Evolutionary conservation across 2,888 invertebrate species (phyloP).

Genomic region (Leptopterna dolabrata): DNA sequence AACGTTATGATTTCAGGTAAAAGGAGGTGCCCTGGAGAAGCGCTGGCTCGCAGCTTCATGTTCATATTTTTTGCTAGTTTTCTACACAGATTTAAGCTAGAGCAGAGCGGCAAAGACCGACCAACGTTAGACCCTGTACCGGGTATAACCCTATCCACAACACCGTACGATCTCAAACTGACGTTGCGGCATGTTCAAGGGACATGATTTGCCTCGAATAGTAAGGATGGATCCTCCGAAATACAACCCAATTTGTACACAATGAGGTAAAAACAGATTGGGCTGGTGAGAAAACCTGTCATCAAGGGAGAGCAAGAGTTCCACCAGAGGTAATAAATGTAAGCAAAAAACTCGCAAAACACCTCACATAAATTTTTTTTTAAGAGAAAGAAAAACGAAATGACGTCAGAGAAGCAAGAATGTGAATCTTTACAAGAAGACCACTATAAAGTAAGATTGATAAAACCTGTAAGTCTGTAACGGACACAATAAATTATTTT

Average conservation of each 20-base stretch:
- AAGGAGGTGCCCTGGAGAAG: conserved; percentile 75
- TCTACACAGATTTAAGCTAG: conserved; percentile 70
- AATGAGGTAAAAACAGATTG: too few relatives aligned
- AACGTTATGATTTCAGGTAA: conserved; percentile 69
- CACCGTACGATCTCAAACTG: conserved; percentile 67
- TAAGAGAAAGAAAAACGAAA: too few relatives aligned
- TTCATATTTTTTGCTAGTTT: conserved; percentile 73
- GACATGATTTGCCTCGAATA: background rate
- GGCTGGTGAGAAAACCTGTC: too few relatives aligned
- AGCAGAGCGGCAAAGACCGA: conserved; percentile 65
- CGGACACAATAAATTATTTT: too few relatives aligned
- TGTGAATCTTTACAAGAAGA: too few relatives aligned
- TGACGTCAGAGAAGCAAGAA: too few relatives aligned
- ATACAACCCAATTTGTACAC: background rate
- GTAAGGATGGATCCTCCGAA: background rate
- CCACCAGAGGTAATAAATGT: too few relatives aligned
- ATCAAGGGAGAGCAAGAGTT: too few relatives aligned
- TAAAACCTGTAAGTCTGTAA: too few relatives aligned
- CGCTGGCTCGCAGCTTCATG: conserved; percentile 73
- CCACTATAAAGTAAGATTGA: too few relatives aligned
- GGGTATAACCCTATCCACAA: conserved; percentile 72
- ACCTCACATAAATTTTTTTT: too few relatives aligned
- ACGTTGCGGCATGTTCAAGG: background rate
- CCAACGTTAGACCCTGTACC: conserved; percentile 69
- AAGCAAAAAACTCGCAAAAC: too few relatives aligned